Evolutionary conservation across 2,113 vertebrate species (phyloP).

Genomic region (Microcebus jonahi): DNA sequence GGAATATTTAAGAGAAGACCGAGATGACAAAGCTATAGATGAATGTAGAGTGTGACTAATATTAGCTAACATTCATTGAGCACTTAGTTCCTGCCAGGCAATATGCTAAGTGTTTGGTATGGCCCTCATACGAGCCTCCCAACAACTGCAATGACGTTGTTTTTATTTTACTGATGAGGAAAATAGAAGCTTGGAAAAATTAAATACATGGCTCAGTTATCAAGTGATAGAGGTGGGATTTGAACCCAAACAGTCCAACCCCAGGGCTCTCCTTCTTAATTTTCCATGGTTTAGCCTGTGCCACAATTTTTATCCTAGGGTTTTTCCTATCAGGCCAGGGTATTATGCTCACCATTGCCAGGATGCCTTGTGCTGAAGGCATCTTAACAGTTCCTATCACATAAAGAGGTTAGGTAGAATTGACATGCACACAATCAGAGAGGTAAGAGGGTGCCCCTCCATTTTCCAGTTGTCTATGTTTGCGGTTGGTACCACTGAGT

Average conservation of each 20-base stretch:
- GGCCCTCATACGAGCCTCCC: neutral
- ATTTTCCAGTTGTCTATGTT: neutral
- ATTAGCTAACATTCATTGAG: neutral
- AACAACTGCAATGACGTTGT: neutral
- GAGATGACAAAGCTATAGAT: neutral
- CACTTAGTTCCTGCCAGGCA: neutral
- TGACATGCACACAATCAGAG: neutral
- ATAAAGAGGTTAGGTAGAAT: neutral
- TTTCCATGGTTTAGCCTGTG: neutral
- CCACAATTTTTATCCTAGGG: neutral
- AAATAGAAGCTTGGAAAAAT: neutral
- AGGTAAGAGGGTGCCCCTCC: neutral
- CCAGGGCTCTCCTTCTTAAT: neutral
- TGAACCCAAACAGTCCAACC: neutral
- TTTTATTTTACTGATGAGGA: neutral
- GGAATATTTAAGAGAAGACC: neutral
- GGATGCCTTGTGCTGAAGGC: neutral
- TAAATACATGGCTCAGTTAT: neutral
- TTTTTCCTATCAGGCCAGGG: neutral
- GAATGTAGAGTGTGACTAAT: neutral
- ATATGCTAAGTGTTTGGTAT: neutral
- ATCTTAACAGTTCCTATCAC: neutral
- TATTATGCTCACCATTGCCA: neutral
- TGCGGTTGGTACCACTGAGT: neutral
- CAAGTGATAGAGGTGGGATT: neutral